Conservation (phyloP, 1,140 invertebrate genomes). For the Drosophila sturtevanti region DNA sequence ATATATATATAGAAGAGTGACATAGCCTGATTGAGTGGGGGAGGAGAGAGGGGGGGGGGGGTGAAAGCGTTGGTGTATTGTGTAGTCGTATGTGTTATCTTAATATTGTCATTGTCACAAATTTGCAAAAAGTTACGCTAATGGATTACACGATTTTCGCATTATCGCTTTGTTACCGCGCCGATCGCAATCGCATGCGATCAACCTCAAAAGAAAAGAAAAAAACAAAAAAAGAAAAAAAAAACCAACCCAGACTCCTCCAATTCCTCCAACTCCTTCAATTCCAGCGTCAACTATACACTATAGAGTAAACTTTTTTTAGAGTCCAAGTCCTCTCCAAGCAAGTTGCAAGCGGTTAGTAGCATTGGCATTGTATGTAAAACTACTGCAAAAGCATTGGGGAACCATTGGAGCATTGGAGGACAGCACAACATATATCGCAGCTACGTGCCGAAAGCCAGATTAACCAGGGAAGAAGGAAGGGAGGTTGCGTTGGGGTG, state of each 20-base stretch:
- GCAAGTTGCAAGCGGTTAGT: constrained; percentile 39
- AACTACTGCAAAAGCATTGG: constrained; percentile 63
- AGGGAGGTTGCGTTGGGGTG: no score
- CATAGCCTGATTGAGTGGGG: not conserved
- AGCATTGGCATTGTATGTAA: constrained; percentile 72
- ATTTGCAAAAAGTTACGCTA: constrained; percentile 82
- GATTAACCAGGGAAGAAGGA: constrained; percentile 60
- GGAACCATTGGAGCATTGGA: not conserved
- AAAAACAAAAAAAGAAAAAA: no score
- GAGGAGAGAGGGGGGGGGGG: not conserved
- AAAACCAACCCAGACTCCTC: not conserved
- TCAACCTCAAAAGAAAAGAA: constrained; percentile 28
- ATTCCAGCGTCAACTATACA: no score
- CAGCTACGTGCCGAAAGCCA: constrained; percentile 65
- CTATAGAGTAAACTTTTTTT: not conserved
- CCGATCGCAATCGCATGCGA: constrained; percentile 80
- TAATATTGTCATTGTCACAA: constrained; percentile 83
- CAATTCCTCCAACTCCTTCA: not conserved
- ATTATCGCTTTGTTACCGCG: constrained; percentile 82
- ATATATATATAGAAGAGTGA: not conserved
- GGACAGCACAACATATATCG: constrained; percentile 64
- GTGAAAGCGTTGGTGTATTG: constrained; percentile 31
- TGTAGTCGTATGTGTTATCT: constrained; percentile 67
- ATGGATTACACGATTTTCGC: constrained; percentile 83
- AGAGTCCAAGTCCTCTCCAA: not conserved